Percentiles rank a stretch among this genome's conserved stretches.
Evolutionary conservation across 2,113 vertebrate species (phyloP).

Genomic region (Neogale vison): DNA sequence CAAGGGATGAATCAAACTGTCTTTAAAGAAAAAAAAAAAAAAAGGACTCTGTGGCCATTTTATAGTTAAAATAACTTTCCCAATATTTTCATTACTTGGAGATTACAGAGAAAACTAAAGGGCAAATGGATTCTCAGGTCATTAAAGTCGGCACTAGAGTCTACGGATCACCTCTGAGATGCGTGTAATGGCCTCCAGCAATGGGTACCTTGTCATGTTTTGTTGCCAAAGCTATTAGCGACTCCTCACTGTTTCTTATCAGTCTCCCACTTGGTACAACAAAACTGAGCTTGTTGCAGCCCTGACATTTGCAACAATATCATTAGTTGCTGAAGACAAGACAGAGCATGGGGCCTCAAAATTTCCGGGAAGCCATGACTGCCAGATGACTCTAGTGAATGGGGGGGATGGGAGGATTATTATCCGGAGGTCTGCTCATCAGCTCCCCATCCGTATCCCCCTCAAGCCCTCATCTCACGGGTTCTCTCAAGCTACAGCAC

Average conservation of each 20-base stretch:
- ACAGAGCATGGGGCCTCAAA: background rate
- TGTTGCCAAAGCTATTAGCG: conserved; percentile 43
- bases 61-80: conserved; percentile 66
- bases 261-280: background rate
- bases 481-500: background rate
- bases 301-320: conserved; percentile 52
- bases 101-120: conserved; percentile 57
- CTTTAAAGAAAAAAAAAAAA: background rate
- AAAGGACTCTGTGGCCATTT: conserved; percentile 51
- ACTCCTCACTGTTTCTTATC: conserved; percentile 50
- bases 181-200: background rate
- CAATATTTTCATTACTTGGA: conserved; percentile 66
- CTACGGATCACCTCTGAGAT: background rate
- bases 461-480: conserved; percentile 44
- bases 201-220: conserved; percentile 14
- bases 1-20: conserved; percentile 44
- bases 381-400: background rate
- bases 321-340: conserved; percentile 34
- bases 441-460: background rate
- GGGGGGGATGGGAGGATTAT: background rate
- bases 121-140: conserved; percentile 35
- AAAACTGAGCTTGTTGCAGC: background rate
- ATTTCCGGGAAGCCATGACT: background rate
- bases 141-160: conserved; percentile 15
- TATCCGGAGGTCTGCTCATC: background rate